A percentile compares a stretch with the other conserved stretches of the same genome.
phyloP scores from a whole-genome alignment of 2,888 invertebrate genomes.

The Erynnis tages region DNA sequence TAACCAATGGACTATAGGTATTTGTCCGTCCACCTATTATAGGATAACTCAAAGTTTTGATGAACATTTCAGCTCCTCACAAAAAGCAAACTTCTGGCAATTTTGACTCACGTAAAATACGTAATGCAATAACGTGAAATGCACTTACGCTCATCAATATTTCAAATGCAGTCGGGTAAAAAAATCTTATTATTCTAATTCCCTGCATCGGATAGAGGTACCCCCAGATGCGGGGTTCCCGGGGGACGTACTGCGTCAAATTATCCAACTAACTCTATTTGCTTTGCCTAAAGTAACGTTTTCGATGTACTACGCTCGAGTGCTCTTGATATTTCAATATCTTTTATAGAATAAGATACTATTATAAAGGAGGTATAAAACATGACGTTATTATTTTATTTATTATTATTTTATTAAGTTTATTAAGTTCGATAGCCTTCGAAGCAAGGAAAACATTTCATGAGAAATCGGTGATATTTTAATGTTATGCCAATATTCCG shows the following conservation, averaged over 20 bases:
- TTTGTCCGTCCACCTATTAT: too few relatives aligned
- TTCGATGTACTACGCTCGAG: constrained; percentile 27
- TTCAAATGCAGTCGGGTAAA: constrained; percentile 48
- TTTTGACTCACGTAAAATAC: constrained; percentile 7
- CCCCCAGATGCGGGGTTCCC: constrained; percentile 59
- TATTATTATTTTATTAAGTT: too few relatives aligned
- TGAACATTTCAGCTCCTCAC: too few relatives aligned
- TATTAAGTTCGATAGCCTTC: too few relatives aligned
- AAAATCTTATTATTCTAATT: constrained; percentile 47
- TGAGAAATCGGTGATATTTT: too few relatives aligned
- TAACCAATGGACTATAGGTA: too few relatives aligned
- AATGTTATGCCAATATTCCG: not conserved
- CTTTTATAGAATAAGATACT: too few relatives aligned
- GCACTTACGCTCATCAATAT: constrained; percentile 46
- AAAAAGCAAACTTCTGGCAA: too few relatives aligned
- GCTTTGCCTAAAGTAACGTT: constrained; percentile 50
- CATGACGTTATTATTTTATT: too few relatives aligned
- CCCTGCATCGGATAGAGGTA: constrained; percentile 36
- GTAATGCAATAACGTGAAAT: constrained; percentile 21
- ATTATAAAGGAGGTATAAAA: too few relatives aligned
- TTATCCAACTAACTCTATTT: constrained; percentile 72
- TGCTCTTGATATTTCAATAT: constrained; percentile 34
- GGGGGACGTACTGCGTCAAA: constrained; percentile 53
- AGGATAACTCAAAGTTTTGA: too few relatives aligned
- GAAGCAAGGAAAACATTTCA: too few relatives aligned